Evolutionary conservation across 1,140 invertebrate species (phyloP).

Genomic region (Temnothorax curvispinosus): DNA sequence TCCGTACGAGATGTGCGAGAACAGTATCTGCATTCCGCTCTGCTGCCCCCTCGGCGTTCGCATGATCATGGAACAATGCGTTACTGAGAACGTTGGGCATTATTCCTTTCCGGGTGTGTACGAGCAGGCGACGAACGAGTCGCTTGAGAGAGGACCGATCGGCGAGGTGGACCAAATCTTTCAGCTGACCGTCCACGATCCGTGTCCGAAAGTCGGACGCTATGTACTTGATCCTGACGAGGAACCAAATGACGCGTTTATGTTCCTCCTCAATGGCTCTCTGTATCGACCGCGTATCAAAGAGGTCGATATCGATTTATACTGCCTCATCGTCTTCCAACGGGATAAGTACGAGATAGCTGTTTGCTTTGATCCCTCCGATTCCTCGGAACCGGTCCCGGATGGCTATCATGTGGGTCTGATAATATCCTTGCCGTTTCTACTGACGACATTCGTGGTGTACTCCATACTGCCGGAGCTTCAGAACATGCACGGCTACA

Average conservation of each 20-base stretch:
- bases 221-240: constrained; percentile 84
- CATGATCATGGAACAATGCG: background rate
- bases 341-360: constrained; percentile 52
- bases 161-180: background rate
- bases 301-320: constrained; percentile 34
- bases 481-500: constrained; percentile 86
- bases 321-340: constrained; percentile 65
- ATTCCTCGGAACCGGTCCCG: too few species aligned
- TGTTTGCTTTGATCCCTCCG: constrained; percentile 38
- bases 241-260: constrained; percentile 84
- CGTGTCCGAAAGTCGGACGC: constrained; percentile 64
- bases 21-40: constrained; percentile 14
- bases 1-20: background rate
- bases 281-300: constrained; percentile 80
- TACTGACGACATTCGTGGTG: constrained; percentile 85
- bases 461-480: constrained; percentile 86
- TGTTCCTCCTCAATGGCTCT: constrained; percentile 86
- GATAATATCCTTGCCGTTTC: constrained; percentile 86
- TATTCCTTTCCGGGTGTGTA: constrained; percentile 54
- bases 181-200: constrained; percentile 39
- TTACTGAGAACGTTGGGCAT: background rate
- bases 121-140: background rate
- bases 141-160: background rate
- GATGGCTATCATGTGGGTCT: constrained; percentile 75
- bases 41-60: constrained; percentile 45